These are phyloP conservation scores for Cettia cetti DNA, from an alignment of 2,113 vertebrate genomes.

Conservation along the genomic window DNA sequence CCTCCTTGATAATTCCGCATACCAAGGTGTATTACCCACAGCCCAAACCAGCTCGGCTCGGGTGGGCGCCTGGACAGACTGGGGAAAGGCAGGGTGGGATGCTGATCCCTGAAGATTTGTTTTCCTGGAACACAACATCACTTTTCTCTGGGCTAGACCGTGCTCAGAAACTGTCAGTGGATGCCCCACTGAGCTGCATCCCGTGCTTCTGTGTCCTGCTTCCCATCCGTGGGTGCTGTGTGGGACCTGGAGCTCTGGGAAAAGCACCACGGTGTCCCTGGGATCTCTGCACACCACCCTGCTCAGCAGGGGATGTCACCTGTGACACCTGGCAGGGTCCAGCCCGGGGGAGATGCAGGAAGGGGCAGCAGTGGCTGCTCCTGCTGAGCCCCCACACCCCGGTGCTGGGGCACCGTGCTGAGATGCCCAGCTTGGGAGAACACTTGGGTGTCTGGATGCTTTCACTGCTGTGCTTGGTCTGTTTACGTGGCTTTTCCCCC, in stretches of 20 bases:
- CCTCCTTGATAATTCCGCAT: neutral
- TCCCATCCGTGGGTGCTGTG: neutral
- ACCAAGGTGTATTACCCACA: neutral
- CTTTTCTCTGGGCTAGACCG: neutral
- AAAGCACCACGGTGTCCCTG: neutral
- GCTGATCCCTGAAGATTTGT: accelerated
- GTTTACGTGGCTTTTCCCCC: neutral
- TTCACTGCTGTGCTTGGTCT: neutral
- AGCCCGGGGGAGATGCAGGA: accelerated
- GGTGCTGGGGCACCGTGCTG: accelerated
- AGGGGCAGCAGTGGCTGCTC: neutral
- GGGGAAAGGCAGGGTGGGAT: accelerated
- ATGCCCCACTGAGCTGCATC: no score
- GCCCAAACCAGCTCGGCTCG: accelerated
- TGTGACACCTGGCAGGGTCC: neutral
- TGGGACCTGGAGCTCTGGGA: neutral
- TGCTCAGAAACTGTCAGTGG: neutral
- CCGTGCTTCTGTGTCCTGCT: accelerated
- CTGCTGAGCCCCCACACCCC: neutral
- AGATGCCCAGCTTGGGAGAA: no score
- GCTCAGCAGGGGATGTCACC: neutral
- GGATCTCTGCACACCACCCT: neutral
- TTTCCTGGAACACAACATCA: neutral
- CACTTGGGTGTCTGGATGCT: neutral
- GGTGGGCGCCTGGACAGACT: accelerated